Base-by-base conservation (phyloP, 92 coral and sea anemone genomes). In the Zoanthus solanderi region DNA sequence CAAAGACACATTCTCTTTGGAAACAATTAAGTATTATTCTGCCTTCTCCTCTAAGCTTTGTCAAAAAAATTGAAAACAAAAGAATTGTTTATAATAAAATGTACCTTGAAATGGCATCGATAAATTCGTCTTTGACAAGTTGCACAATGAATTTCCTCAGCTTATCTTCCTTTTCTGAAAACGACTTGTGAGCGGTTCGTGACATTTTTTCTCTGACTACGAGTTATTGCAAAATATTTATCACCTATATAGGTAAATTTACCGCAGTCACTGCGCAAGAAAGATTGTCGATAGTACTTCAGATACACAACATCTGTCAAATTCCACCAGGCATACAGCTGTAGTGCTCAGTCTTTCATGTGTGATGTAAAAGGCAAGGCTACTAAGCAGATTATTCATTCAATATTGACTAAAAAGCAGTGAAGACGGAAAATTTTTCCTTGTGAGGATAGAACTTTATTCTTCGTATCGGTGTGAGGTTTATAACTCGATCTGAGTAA, bases 41-140 rank as follows among this genome's bases (percentile, higher is more conserved):
- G 23, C 23, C 23, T 23, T 23, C 23, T 23, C 23, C 23, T 23
- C 23, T 23, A 23, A 23, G 23, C 23, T 23, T 23, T 23, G 23
- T 23, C 23, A 23, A 23, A 23, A 23, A 23, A 23, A 23, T 23
- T 23, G 23, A 23, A 23, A 23, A 23, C 23, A 23, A 23, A 23
- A 23, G 23, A 23, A 23, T 23, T 23, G 23, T 23, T 23, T 23
- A 23, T 23, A 23, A 23, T 23, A 23, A 23, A 23, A 23, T 23
- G 23, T 52, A 95, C 98, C 96, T 93, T 61, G 79, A 72, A 66
- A 93, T 82, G 85, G 93, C 98, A 30, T 84, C 93, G 8, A 93
- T 48, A 42, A 95, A 83, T 29, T 93, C 96, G 63, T 87, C 92
- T 60, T 91, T 88, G 54, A 83, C 87, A 34, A 84, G 65, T 54